A percentile compares a stretch with the other conserved stretches of the same genome.
Evolutionary conservation across 2,797 vertebrate genomes (phyloP).

Genomic region (Acanthis flammea): DNA sequence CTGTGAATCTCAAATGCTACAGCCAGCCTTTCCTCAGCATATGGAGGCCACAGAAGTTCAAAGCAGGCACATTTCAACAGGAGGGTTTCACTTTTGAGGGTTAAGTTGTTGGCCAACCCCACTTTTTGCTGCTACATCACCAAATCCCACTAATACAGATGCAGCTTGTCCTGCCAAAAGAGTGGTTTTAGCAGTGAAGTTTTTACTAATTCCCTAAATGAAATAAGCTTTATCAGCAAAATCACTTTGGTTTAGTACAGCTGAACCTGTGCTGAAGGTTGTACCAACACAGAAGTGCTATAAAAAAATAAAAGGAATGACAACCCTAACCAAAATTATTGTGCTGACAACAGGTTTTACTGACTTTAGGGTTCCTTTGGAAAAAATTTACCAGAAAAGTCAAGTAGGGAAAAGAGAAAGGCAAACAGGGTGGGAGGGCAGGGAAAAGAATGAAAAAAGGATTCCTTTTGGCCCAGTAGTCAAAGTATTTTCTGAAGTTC

Average conservation of each 20-base stretch:
- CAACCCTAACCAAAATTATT: constrained; percentile 8
- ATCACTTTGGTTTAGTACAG: not conserved
- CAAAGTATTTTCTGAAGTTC: constrained; percentile 22
- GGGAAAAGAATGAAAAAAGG: not conserved
- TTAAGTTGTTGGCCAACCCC: not conserved
- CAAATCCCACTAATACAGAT: not conserved
- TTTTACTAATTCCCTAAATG: not conserved
- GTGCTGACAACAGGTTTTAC: not conserved
- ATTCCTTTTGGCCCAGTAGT: constrained; percentile 2
- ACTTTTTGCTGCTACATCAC: not conserved
- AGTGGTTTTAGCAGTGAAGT: not conserved
- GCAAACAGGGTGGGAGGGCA: not conserved
- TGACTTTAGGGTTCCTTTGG: not conserved
- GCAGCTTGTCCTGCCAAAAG: not conserved
- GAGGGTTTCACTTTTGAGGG: not conserved
- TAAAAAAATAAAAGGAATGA: not conserved
- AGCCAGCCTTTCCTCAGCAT: not conserved
- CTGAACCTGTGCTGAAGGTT: not conserved
- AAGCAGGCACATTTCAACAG: not conserved
- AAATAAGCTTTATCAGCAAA: constrained; percentile 36
- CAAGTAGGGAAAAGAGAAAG: not conserved
- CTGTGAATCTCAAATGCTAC: not conserved
- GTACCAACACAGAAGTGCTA: not conserved
- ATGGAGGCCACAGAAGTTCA: not conserved
- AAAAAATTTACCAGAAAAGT: not conserved